Base-by-base conservation (phyloP, 2,113 vertebrate species). In the Syngnathoides biaculeatus region DNA sequence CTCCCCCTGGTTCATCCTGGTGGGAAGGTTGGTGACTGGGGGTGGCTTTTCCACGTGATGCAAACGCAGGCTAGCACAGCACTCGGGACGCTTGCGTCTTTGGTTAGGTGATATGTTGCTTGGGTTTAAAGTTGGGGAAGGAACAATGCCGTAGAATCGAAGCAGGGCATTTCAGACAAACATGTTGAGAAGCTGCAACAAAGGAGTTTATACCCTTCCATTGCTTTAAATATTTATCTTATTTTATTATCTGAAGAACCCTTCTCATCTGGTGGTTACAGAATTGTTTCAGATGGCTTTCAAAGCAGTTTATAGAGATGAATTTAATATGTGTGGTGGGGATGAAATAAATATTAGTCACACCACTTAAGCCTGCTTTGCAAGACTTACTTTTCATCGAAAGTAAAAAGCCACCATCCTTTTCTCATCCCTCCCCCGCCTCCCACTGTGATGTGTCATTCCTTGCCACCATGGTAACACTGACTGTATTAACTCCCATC, bases 1-100 rank as follows among this genome's bases (percentile, higher is more conserved):
- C 79, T 98, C 97, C 92, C 97, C 97, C 87, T 99, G 97, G 97
- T 99, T 99, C 95, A 99, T 95, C 93, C 95, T 99, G 92, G 96
- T 99, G 94, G 97, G 97, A 95, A 99, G 97, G 97, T 99, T 98
- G 95, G 97, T 99, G 94, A 93, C 64, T 5, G 58, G 69, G 47
- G 47, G 38, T 35, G 69, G 67, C 35, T 17, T 75, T 87, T 85
- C 78, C 76, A 42, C 62, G 60, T 89, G 84, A 87, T 86, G 90
- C 39, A 67, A 84, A 67, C 80, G 85, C 67, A 64, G 59, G 88
- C 90, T 89, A 90, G 91, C 87, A 72, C 81, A 87, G 74, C 69
- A 77, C 58, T 30, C 75, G 45, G 52, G 67, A 85, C 83, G 89
- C 90, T 90, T 92, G 91, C 89, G 92, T 92, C 93, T 91, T 94